Base-by-base conservation (phyloP, 2,113 vertebrate species). In the Cricetomys ansorgei region DNA sequence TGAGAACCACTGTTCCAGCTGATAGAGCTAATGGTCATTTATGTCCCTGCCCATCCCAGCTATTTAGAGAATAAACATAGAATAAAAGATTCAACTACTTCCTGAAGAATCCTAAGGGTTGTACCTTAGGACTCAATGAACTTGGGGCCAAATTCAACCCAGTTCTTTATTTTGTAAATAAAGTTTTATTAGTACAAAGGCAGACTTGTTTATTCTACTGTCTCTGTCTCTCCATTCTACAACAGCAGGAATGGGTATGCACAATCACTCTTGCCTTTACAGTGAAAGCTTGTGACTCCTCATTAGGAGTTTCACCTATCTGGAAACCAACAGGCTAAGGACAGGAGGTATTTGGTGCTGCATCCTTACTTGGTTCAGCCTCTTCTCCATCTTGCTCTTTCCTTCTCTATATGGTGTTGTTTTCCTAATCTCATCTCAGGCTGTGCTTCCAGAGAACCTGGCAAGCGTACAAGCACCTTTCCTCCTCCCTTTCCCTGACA, bases 161-260 rank as follows among this genome's bases (percentile, higher is more conserved):
- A 7, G 17, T 31, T 50, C 34, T 45, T 92, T 1, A 25, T 55
- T 91, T 84, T 64, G 5, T 70, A 80, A 92, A 85, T 89, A 79
- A 76, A 81, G 7, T 89, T 91, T 88, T 79, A 48, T 83, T 75
- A 37, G n/a, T 90, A 90, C 55, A 92, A 89, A 94, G 27, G 11
- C 17, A 93, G 10, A 0, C 17, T 65, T 6, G 23, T 73, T 50
- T 67, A 23, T 79, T 72, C 94, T 67, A 53, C 57, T 85, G 29
- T 45, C 48, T 88, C 0, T 64, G 16, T 29, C 12, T 85, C 87
- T 70, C 45, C 2, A 85, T 40, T 29, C 5, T 85, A n/a, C 4
- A 34, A 11, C 59, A 25, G 57, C 9, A 91, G 43, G 34, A 40
- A 4, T 76, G 23, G 62, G 16, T 88, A 4, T 43, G 81, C 31